Percentiles rank a stretch among this genome's conserved stretches.
Conservation (phyloP, 2,888 invertebrate genomes). For the Xestia c-nigrum region DNA sequence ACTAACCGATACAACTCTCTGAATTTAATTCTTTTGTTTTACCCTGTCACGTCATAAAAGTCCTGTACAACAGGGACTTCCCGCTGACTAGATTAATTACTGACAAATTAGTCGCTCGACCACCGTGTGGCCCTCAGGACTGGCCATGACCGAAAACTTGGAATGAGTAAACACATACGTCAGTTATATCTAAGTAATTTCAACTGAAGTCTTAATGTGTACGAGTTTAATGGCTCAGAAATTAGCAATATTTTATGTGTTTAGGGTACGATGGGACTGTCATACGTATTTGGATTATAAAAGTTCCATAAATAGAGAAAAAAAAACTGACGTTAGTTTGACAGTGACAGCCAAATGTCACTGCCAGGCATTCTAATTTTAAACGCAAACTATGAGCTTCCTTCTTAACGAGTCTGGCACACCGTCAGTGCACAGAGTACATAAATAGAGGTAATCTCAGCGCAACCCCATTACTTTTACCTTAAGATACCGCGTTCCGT, state of each 20-base stretch:
- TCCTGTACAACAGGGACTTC: neutral
- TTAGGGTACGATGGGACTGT: neutral
- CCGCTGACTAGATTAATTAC: slow-evolving; percentile 2
- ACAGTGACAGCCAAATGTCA: slow-evolving; percentile 30
- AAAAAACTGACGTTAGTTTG: neutral
- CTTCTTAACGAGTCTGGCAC: slow-evolving; percentile 10
- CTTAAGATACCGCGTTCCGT: slow-evolving; percentile 50
- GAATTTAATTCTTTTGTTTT: neutral
- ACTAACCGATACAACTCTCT: neutral
- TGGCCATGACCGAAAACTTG: slow-evolving; percentile 23
- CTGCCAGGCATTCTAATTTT: slow-evolving; percentile 13
- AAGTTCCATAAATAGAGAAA: neutral
- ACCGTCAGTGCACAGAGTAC: slow-evolving; percentile 44
- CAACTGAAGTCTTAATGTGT: neutral
- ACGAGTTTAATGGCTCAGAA: neutral
- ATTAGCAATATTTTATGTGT: neutral
- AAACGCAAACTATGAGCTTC: slow-evolving; percentile 14
- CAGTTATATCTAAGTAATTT: neutral
- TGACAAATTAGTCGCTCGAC: neutral
- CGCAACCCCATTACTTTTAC: slow-evolving; percentile 59
- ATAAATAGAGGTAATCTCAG: slow-evolving; percentile 55
- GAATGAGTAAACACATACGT: slow-evolving; percentile 23
- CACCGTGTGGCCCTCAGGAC: neutral
- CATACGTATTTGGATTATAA: neutral
- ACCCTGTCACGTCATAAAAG: neutral